Conservation (phyloP, 2,113 vertebrate species). For the human (Homo sapiens) region GRCh38 chr15:36194001-36194500, state of each 20-base stretch:
- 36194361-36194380: constrained; percentile 16
- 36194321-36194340: not conserved
- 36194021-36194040: too few species aligned
- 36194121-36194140: not conserved
- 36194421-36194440: not conserved
- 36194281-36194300: constrained; percentile 9
- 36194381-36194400: not conserved
- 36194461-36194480: constrained; percentile 6
- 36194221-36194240: not conserved
- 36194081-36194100: not conserved
- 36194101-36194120: not conserved
- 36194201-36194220: not conserved
- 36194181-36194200: not conserved
- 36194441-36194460: not conserved
- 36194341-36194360: not conserved
- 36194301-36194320: not conserved
- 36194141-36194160: not conserved
- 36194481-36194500: not conserved
- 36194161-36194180: not conserved
- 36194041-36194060: not conserved
- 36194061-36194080: not conserved
- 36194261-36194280: not conserved
- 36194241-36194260: not conserved
- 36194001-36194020: too few species aligned
- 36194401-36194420: not conserved